These are phyloP conservation scores for Mohoua ochrocephala DNA, from an alignment of 2,113 vertebrate genomes.

Conservation along the genomic window DNA sequence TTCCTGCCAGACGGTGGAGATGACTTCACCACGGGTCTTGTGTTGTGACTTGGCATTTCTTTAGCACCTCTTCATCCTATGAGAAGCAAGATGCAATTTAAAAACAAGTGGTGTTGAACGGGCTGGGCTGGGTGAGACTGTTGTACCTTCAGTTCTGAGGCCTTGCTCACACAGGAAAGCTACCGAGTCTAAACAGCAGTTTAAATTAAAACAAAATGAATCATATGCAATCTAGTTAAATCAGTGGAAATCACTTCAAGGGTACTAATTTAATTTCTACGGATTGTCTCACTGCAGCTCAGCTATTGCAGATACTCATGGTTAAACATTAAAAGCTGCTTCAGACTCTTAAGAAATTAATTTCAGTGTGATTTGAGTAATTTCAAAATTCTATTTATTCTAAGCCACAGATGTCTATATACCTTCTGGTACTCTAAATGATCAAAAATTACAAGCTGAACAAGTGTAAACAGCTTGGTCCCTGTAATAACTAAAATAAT, in stretches of 20 bases:
- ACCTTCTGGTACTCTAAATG: neutral
- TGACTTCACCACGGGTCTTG: neutral
- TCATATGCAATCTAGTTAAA: neutral
- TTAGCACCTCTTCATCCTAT: neutral
- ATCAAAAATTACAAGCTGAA: neutral
- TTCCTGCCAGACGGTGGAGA: neutral
- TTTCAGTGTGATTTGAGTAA: neutral
- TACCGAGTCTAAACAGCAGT: neutral
- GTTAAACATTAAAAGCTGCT: neutral
- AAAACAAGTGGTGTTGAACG: neutral
- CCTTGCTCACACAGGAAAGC: neutral
- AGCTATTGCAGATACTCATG: neutral
- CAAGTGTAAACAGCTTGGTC: neutral
- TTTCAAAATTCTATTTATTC: neutral
- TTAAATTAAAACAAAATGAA: neutral
- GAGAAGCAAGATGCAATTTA: neutral
- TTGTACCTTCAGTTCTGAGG: neutral
- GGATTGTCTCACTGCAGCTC: neutral
- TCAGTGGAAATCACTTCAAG: neutral
- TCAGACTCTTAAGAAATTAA: neutral
- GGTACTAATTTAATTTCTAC: neutral
- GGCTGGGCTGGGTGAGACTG: neutral
- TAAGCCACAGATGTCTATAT: neutral
- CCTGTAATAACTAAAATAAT: neutral
- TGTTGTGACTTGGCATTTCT: neutral